phyloP scores from a whole-genome alignment of 64 coral and sea anemone genomes.

The Hydrozoanthus tunicans region DNA sequence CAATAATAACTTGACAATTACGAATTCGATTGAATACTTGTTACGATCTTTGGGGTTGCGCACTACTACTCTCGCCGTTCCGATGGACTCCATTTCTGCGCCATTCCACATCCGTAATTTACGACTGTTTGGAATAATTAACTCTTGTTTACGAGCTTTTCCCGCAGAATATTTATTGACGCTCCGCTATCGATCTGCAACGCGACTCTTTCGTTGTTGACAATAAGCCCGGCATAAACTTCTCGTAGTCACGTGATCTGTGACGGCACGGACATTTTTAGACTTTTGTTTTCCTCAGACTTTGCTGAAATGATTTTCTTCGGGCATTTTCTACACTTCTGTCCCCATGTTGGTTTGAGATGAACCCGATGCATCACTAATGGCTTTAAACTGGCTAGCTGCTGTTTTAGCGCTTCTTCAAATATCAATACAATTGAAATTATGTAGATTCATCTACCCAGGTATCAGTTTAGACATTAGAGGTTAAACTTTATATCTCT shows the following conservation, averaged over 20 bases:
- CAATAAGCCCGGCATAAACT: too few species aligned
- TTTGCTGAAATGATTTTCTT: conserved; percentile 19
- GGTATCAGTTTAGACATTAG: too few species aligned
- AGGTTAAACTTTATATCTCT: too few species aligned
- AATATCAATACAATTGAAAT: conserved; percentile 14
- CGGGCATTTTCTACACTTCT: conserved; percentile 14
- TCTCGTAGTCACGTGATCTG: too few species aligned
- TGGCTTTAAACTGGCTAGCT: conserved; percentile 47
- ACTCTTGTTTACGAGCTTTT: background rate
- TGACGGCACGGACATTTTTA: too few species aligned
- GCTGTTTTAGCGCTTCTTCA: conserved; percentile 35
- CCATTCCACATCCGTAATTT: conserved; percentile 64
- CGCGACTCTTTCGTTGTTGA: too few species aligned
- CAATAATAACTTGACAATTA: conserved; percentile 7
- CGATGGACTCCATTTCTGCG: conserved; percentile 48
- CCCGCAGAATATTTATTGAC: too few species aligned
- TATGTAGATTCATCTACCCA: too few species aligned
- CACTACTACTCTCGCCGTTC: background rate
- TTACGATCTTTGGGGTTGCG: conserved; percentile 49
- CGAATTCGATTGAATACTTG: conserved; percentile 62
- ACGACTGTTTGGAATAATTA: background rate
- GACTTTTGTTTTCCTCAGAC: too few species aligned
- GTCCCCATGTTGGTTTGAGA: conserved; percentile 9
- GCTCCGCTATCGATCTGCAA: too few species aligned
- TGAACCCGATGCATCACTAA: background rate